These are phyloP conservation scores for Saccopteryx leptura DNA, from an alignment of 2,113 vertebrate species.

Conservation along the genomic window DNA sequence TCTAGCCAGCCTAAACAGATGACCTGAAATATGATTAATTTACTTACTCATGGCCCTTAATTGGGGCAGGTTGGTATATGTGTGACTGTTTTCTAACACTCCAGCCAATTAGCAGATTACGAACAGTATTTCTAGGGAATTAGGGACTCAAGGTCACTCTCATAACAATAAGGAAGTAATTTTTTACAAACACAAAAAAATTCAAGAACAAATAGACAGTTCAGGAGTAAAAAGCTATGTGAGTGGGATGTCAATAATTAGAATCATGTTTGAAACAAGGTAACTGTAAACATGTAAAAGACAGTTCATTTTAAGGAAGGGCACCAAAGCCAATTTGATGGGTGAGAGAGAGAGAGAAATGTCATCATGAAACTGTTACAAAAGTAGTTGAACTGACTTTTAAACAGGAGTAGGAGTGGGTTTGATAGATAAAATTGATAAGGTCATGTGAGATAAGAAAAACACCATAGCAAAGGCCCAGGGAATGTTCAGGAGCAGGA, in stretches of 20 bases:
- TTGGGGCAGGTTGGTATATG: background rate
- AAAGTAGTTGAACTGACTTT: background rate
- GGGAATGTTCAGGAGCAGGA: background rate
- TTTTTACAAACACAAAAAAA: background rate
- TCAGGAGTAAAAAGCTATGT: background rate
- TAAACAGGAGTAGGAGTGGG: background rate
- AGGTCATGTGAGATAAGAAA: background rate
- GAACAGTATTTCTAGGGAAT: background rate
- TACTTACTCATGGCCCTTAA: background rate
- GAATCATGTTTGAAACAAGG: background rate
- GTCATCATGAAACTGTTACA: background rate
- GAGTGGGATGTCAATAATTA: background rate
- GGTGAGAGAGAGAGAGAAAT: background rate
- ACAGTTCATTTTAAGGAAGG: background rate
- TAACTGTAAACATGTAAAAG: background rate
- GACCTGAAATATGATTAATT: background rate
- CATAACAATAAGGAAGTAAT: background rate
- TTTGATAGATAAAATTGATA: background rate
- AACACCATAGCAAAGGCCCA: background rate
- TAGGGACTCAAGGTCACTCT: background rate
- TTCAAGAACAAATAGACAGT: background rate
- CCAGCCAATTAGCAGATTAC: background rate
- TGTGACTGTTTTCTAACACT: background rate
- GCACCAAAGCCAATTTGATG: background rate
- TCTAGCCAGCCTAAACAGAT: background rate